Conservation (phyloP, 2,113 vertebrate genomes). For the Phrynocephalus versicolor region DNA sequence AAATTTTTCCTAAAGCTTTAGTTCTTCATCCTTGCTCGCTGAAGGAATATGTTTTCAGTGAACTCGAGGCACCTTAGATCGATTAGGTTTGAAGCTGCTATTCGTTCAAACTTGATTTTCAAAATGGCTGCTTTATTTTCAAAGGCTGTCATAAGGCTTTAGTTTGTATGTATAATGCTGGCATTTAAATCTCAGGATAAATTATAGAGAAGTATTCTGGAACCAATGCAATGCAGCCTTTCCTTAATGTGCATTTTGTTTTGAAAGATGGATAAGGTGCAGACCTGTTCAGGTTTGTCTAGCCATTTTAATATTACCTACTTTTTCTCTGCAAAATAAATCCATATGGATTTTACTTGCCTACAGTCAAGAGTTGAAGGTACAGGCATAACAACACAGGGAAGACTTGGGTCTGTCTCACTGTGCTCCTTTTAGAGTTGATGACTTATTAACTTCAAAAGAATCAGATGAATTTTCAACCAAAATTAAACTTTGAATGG, state of each 20-base stretch:
- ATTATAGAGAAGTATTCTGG: background rate
- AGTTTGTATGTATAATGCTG: background rate
- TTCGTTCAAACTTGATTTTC: background rate
- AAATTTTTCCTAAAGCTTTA: background rate
- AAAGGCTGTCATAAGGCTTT: fast-evolving
- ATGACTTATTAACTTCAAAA: background rate
- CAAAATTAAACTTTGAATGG: background rate
- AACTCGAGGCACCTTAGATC: background rate
- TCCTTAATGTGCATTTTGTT: background rate
- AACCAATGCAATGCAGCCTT: background rate
- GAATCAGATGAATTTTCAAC: background rate
- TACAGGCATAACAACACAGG: background rate
- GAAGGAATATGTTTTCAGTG: fast-evolving
- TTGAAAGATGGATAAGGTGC: background rate
- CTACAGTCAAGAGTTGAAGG: background rate
- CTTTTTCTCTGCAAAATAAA: background rate
- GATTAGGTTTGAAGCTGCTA: background rate
- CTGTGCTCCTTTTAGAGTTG: background rate
- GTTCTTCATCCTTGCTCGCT: background rate
- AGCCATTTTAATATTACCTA: background rate
- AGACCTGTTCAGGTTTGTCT: background rate
- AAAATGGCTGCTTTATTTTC: background rate
- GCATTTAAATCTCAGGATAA: background rate
- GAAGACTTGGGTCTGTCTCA: background rate
- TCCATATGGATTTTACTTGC: background rate